Base-by-base conservation (phyloP, 2,113 vertebrate genomes). In the Artemisiospiza belli region DNA sequence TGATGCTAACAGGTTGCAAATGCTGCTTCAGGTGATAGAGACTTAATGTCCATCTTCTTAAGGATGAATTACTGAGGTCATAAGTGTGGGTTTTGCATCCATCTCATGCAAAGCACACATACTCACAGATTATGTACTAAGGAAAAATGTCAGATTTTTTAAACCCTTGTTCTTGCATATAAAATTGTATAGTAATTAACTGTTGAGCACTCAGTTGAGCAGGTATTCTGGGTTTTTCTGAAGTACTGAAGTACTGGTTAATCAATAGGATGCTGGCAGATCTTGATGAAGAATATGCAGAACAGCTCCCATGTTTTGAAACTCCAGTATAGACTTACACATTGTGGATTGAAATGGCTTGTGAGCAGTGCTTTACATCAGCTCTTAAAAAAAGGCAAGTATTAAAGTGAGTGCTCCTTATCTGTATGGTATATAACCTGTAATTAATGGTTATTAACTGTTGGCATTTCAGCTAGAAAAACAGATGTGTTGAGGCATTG, bases 371-470 rank as follows among this genome's bases (percentile, higher is more conserved):
- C 78, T 82, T 87, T 75, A 81, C 62, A 90, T 47, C n/a, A 64
- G 67, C 37, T 90, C 75, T 90, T 83, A 92, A 86, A 52, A 92
- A 89, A 91, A 89, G 44, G 24, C 64, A 72, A 91, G 7, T 84
- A 84, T 83, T 77, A 95, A 96, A 97, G 49, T 89, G 87, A 77
- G 51, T 70, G 74, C 94, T 91, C 83, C 74, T 95, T 81, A 95
- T 92, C 73, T 74, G 63, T 84, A 92, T 78, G 81, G 90, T 84
- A 91, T 90, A 82, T 90, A 96, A 96, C 51, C 84, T 76, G 61
- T 95, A 97, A 97, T 95, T 95, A 97, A 96, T 95, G 72, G 59
- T 92, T 94, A 95, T 83, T 73, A 62, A 78, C 83, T 54, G 58
- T 22, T 90, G 70, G 57, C 46, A 86, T 91, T 94, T 96, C 83